phyloP scores from a whole-genome alignment of 2,797 vertebrate species.

The Myoxocephalus aenaeus region DNA sequence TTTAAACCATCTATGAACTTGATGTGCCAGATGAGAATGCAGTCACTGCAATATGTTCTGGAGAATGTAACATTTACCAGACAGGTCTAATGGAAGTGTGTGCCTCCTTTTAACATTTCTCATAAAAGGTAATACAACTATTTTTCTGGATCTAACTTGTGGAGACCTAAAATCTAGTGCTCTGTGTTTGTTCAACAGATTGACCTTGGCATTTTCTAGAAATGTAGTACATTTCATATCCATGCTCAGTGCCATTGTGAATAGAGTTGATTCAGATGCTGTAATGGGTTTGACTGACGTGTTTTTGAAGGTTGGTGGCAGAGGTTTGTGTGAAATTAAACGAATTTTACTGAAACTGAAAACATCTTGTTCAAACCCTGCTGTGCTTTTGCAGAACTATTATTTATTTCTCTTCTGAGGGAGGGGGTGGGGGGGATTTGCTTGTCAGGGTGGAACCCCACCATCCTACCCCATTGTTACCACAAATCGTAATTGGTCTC shows the following conservation, averaged over 20 bases:
- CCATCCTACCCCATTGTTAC: slow-evolving; percentile 1
- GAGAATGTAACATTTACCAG: background rate
- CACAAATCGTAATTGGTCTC: slow-evolving; percentile 2
- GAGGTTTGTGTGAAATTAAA: background rate
- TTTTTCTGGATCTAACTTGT: background rate
- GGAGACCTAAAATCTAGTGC: background rate
- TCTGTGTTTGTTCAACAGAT: background rate
- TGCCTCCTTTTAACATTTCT: background rate
- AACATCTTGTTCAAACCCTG: no score
- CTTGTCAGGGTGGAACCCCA: background rate
- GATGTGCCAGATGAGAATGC: no score
- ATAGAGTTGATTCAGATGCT: background rate
- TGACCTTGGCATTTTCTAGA: background rate
- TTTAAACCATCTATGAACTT: no score
- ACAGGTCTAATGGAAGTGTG: background rate
- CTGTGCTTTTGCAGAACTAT: no score
- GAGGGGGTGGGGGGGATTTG: background rate
- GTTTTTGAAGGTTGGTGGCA: background rate
- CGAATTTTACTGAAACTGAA: background rate
- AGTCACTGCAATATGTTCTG: no score
- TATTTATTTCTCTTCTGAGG: background rate
- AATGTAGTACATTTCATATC: background rate
- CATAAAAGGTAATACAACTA: background rate
- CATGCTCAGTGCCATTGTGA: background rate
- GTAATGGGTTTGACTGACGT: slow-evolving; percentile 2